Evolutionary conservation across 2,888 invertebrate species (phyloP).

Genomic region (Leptarthrus brevirostris): DNA sequence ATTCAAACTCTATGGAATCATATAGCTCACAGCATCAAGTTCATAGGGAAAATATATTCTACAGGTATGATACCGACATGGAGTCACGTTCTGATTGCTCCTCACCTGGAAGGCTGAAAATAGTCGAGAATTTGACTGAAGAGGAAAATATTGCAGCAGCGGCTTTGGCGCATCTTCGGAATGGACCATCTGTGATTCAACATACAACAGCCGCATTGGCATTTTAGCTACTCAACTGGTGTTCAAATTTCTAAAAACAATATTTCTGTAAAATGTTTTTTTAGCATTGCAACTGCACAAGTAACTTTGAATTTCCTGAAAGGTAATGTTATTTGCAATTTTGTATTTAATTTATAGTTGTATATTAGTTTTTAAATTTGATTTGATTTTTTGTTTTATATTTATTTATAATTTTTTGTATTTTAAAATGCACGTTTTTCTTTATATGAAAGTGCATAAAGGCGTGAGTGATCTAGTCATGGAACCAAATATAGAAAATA

Average conservation of each 20-base stretch:
- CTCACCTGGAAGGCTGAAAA: slow-evolving; percentile 64
- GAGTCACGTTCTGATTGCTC: slow-evolving; percentile 64
- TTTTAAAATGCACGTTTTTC: too few relatives aligned
- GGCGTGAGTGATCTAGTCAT: too few relatives aligned
- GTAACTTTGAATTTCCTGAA: too few relatives aligned
- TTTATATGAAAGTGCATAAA: too few relatives aligned
- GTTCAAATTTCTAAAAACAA: slow-evolving; percentile 11
- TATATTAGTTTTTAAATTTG: not conserved
- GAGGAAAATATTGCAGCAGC: slow-evolving; percentile 67
- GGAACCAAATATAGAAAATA: too few relatives aligned
- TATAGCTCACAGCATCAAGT: slow-evolving; percentile 8
- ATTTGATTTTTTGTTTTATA: not conserved
- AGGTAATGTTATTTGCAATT: not conserved
- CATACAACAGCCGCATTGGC: slow-evolving; percentile 64
- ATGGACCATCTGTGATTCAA: slow-evolving; percentile 67
- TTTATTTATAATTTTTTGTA: not conserved
- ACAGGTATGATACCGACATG: slow-evolving; percentile 59
- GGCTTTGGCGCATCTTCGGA: slow-evolving; percentile 65
- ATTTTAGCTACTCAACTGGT: not conserved
- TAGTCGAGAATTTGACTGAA: slow-evolving; percentile 65
- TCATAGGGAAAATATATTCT: not conserved
- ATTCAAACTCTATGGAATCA: slow-evolving; percentile 52
- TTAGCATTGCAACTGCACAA: too few relatives aligned
- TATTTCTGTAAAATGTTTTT: not conserved
- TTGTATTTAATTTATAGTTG: not conserved